A percentile compares a stretch with the other conserved stretches of the same genome.
phyloP scores from a whole-genome alignment of 2,888 invertebrate species.

The Leptinotarsa tumamoca region DNA sequence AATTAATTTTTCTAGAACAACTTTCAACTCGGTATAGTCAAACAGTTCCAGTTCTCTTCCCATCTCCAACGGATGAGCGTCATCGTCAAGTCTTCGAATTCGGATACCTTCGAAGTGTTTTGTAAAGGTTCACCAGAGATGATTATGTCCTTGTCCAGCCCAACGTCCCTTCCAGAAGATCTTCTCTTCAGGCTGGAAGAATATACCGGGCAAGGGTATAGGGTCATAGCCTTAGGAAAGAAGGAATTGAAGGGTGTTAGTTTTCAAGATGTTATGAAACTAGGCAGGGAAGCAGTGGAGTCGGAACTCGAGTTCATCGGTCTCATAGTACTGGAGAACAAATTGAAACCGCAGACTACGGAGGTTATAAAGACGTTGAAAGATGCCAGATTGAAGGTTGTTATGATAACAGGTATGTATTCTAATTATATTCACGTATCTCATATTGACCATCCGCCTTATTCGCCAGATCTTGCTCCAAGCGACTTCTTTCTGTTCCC shows the following conservation, averaged over 20 bases:
- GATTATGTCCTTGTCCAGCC: constrained; percentile 80
- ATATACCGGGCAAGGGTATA: constrained; percentile 88
- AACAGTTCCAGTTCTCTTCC: constrained; percentile 86
- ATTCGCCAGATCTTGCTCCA: too few relatives aligned
- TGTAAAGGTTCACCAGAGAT: constrained; percentile 96
- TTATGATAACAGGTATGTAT: constrained; percentile 92
- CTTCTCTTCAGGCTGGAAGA: constrained; percentile 79
- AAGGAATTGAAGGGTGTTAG: constrained; percentile 73
- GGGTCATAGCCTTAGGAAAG: constrained; percentile 89
- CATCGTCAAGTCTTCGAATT: constrained; percentile 77
- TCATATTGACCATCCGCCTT: too few relatives aligned
- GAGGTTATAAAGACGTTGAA: constrained; percentile 82
- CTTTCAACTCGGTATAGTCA: constrained; percentile 69
- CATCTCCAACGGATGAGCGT: constrained; percentile 91
- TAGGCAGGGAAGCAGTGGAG: constrained; percentile 84
- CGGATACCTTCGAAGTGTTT: constrained; percentile 81
- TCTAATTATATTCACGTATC: not conserved
- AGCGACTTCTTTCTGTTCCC: too few relatives aligned
- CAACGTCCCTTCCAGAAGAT: constrained; percentile 82
- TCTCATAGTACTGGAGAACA: constrained; percentile 93
- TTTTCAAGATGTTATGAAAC: constrained; percentile 76
- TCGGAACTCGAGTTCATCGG: constrained; percentile 84
- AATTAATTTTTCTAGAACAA: constrained; percentile 33
- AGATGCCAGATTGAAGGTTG: constrained; percentile 86
- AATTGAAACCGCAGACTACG: constrained; percentile 88